Conservation (phyloP, 2,797 vertebrate genomes). For the Sebastes nivosus region DNA sequence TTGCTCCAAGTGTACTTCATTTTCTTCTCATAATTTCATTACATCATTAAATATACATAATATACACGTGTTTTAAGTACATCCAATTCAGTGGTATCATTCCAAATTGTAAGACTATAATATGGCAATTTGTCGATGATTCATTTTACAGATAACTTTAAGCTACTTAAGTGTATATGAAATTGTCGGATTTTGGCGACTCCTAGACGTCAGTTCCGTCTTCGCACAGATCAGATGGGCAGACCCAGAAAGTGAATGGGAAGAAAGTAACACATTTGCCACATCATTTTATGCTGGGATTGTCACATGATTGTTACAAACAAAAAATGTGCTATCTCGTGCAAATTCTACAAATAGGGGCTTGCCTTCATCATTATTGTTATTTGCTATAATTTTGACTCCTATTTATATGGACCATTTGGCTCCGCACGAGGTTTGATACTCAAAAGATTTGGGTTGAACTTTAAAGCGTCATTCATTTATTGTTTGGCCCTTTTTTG, state of each 20-base stretch:
- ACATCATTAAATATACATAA: neutral
- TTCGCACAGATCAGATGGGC: neutral
- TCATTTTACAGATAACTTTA: neutral
- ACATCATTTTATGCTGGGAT: neutral
- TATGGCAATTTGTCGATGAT: neutral
- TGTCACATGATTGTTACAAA: neutral
- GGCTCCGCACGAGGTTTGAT: neutral
- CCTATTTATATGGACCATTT: neutral
- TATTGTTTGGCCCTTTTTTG: neutral
- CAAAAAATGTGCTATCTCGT: neutral
- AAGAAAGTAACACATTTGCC: neutral
- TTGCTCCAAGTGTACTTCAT: neutral
- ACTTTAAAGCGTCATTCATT: neutral
- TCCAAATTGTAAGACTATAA: neutral
- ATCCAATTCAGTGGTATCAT: neutral
- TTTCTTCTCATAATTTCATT: neutral
- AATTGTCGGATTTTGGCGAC: neutral
- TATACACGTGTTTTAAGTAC: neutral
- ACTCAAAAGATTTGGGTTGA: neutral
- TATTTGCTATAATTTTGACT: neutral
- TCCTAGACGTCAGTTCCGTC: neutral
- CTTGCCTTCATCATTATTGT: neutral
- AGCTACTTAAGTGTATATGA: neutral
- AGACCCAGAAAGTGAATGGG: neutral
- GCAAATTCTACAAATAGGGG: neutral